phyloP scores from a whole-genome alignment of 2,888 invertebrate species.

The Brachyopa scutellaris region DNA sequence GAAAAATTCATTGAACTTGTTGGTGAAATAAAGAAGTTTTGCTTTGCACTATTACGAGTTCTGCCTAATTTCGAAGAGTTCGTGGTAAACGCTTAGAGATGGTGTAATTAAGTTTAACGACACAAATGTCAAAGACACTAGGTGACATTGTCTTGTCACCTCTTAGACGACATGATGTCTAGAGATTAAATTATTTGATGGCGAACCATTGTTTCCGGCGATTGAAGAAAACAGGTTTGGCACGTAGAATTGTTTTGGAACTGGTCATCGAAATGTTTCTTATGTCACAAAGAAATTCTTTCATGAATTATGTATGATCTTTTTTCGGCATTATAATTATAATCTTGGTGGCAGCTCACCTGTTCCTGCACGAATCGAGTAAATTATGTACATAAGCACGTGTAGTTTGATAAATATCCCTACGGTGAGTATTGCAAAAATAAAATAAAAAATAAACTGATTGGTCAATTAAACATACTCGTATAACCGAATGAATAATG shows the following conservation, averaged over 20 bases:
- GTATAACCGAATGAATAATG: slow-evolving; percentile 4
- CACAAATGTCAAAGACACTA: slow-evolving; percentile 8
- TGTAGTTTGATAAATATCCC: slow-evolving; percentile 17
- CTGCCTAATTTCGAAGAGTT: neutral
- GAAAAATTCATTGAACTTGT: slow-evolving; percentile 39
- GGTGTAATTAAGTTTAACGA: slow-evolving; percentile 6
- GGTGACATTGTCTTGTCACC: slow-evolving; percentile 1
- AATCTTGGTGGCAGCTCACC: slow-evolving; percentile 5
- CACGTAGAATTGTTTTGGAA: neutral
- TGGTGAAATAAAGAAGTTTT: neutral
- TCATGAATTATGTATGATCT: slow-evolving; percentile 33
- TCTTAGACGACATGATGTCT: slow-evolving; percentile 29
- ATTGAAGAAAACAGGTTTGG: slow-evolving; percentile 16
- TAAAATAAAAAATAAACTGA: slow-evolving; percentile 22
- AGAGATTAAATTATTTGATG: neutral
- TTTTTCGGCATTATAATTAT: slow-evolving; percentile 15
- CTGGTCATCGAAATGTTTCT: neutral
- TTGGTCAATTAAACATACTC: slow-evolving; percentile 22
- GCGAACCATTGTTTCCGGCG: slow-evolving; percentile 4
- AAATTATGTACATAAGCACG: slow-evolving; percentile 37
- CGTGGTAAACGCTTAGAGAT: slow-evolving; percentile 8
- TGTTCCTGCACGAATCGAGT: neutral
- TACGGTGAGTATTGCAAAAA: neutral
- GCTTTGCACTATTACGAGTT: slow-evolving; percentile 14
- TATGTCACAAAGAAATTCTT: slow-evolving; percentile 1